These are phyloP conservation scores for Rhinogobio ventralis DNA, from an alignment of 2,797 vertebrate genomes.

Conservation along the genomic window DNA sequence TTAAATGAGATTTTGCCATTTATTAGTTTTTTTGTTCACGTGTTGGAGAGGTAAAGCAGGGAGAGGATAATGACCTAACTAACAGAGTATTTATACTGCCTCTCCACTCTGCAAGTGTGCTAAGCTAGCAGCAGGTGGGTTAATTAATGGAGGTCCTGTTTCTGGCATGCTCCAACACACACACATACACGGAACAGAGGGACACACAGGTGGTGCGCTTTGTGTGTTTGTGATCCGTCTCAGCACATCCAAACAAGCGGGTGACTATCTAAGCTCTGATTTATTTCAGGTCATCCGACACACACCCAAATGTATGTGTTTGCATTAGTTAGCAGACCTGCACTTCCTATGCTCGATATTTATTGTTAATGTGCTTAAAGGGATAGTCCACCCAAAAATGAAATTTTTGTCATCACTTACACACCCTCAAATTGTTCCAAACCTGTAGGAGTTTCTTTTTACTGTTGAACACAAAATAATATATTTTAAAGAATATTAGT, in stretches of 20 bases:
- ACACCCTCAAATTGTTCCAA: too few relatives aligned
- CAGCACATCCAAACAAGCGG: slow-evolving; percentile 51
- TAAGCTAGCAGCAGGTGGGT: slow-evolving; percentile 67
- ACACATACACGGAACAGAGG: slow-evolving; percentile 54
- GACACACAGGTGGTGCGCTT: slow-evolving; percentile 59
- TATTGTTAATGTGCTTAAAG: neutral
- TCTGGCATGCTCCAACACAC: slow-evolving; percentile 51
- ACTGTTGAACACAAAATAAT: too few relatives aligned
- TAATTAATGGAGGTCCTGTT: slow-evolving; percentile 68
- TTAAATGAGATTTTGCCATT: slow-evolving; percentile 84
- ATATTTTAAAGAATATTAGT: too few relatives aligned
- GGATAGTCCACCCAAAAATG: too few relatives aligned
- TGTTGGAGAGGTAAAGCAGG: slow-evolving; percentile 79
- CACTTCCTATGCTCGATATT: neutral
- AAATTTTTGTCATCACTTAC: too few relatives aligned
- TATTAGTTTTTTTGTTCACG: slow-evolving; percentile 45
- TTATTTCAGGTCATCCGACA: slow-evolving; percentile 53
- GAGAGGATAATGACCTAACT: slow-evolving; percentile 87
- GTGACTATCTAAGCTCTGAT: slow-evolving; percentile 58
- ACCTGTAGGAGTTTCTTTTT: too few relatives aligned
- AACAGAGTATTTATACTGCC: slow-evolving; percentile 80
- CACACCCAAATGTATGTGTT: slow-evolving; percentile 18
- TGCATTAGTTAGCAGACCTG: slow-evolving; percentile 16
- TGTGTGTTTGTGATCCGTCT: slow-evolving; percentile 49
- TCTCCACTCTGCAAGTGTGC: slow-evolving; percentile 63